These are phyloP conservation scores for Lasioglossum albipes DNA, from an alignment of 1,140 invertebrate species.

Conservation along the genomic window DNA sequence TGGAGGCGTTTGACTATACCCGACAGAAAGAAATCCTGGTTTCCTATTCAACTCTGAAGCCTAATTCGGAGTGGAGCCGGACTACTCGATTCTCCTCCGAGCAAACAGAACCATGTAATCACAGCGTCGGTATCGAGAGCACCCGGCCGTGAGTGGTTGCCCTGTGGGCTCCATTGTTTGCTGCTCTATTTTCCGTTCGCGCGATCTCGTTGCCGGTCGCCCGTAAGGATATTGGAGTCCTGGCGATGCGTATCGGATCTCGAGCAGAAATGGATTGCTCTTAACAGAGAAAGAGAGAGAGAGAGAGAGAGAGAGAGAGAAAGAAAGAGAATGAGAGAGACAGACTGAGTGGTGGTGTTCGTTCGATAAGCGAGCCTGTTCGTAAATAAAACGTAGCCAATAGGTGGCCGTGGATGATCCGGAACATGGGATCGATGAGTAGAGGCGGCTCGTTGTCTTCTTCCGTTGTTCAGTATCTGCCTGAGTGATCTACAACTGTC, in stretches of 20 bases:
- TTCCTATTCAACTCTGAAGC: too few species aligned
- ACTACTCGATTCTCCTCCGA: neutral
- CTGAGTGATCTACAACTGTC: constrained; percentile 37
- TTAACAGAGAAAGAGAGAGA: neutral
- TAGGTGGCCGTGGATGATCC: constrained; percentile 3
- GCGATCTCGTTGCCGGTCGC: constrained; percentile 6
- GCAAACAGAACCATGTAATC: constrained; percentile 10
- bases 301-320: too few species aligned
- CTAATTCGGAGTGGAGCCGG: neutral
- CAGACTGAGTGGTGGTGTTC: too few species aligned
- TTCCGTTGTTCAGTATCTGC: constrained; percentile 12
- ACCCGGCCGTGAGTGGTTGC: neutral
- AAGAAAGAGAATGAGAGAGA: too few species aligned
- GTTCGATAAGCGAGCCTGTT: constrained; percentile 14
- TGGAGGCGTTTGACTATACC: too few species aligned
- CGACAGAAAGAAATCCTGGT: too few species aligned
- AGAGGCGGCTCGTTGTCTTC: neutral
- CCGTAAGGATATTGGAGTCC: constrained; percentile 10
- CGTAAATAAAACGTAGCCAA: constrained; percentile 27
- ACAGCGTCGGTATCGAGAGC: neutral
- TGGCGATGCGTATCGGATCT: constrained; percentile 36
- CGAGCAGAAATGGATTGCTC: constrained; percentile 30
- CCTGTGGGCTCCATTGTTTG: constrained; percentile 4
- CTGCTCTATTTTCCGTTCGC: constrained; percentile 22
- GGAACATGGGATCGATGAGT: constrained; percentile 16